Conservation (phyloP, 1,140 invertebrate species). For the Neelides sp. region DNA sequence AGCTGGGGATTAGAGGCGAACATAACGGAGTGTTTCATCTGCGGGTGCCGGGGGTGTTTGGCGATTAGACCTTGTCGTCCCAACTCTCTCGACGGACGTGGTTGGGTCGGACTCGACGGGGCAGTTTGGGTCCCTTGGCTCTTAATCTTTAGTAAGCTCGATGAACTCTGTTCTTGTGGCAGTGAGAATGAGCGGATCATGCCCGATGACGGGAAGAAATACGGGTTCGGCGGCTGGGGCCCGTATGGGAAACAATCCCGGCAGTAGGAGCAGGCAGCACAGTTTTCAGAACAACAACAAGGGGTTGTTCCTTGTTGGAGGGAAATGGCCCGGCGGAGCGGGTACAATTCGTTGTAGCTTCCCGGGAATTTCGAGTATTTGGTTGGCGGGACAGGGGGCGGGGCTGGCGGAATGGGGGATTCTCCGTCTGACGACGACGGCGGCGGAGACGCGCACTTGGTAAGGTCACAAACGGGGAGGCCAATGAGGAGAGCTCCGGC, state of each 20-base stretch:
- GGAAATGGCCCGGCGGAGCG: conserved; percentile 25
- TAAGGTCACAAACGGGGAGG: conserved; percentile 25
- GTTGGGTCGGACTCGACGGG: conserved; percentile 20
- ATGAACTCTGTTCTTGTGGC: conserved; percentile 20
- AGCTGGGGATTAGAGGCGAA: conserved; percentile 29
- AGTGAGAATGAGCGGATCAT: conserved; percentile 28
- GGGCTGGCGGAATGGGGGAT: conserved; percentile 27
- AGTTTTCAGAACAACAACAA: conserved; percentile 6
- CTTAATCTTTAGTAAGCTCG: conserved; percentile 5
- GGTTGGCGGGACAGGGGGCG: conserved; percentile 19
- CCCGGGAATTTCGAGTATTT: conserved; percentile 8
- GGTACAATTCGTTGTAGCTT: conserved; percentile 18
- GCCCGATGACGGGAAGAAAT: conserved; percentile 2
- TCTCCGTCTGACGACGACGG: conserved; percentile 22
- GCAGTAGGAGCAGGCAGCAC: conserved; percentile 15
- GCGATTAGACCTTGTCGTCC: not conserved
- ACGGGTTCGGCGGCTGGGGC: conserved; percentile 1
- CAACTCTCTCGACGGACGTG: not conserved
- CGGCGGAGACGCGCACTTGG: conserved; percentile 25
- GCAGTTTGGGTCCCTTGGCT: conserved; percentile 28
- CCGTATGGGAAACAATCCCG: conserved; percentile 17
- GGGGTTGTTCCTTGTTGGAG: conserved; percentile 27
- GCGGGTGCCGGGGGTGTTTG: conserved; percentile 3
- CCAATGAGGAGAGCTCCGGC: conserved; percentile 25
- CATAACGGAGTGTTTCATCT: conserved; percentile 25